Evolutionary conservation across 2,113 vertebrate species (phyloP), one percentile per base, ranked within the genome.

Genomic region (Anhinga anhinga): DNA sequence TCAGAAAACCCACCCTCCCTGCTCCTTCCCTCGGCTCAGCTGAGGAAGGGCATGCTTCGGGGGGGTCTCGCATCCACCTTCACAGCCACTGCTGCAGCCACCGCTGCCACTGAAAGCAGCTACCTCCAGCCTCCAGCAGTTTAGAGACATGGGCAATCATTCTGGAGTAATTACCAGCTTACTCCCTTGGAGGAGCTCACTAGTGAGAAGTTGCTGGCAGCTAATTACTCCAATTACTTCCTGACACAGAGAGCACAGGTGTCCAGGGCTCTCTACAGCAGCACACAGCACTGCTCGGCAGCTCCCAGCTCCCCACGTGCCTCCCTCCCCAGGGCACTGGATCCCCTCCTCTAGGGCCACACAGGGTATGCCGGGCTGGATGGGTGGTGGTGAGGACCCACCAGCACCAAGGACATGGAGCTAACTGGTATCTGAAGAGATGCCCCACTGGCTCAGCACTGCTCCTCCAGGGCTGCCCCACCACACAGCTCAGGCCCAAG

Each of bases 151-250:
- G 2, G 73, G 81, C 88, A 97, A 97, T 96, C 71, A 82, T 89
- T 93, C 87, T 82, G 42, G 20, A 95, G 89, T 95, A 96, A 97
- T 95, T 96, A 97, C 82, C 63, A 91, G 77, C 50, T 96, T 72
- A 58, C 27, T 93, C 42, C 87, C 92, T 82, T 58, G 34, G 77
- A 94, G 84, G 62, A 92, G 78, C 88, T 95, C 8, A 7, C 25
- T 50, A 65, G 85, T 66, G 62, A 97, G 85, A 96, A 94, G 81
- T 63, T 42, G 0, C 77, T 62, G 49, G 90, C 69, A 97, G 73
- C 87, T 97, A 94, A 97, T 98, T 97, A 95, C 92, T 95, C 63
- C 81, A 94, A 95, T 95, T 96, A 90, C 87, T 94, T 86, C 69
- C 90, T 62, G 65, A 88, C 86, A 77, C 82, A 73, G 58, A 93